Conservation (phyloP, 2,888 invertebrate genomes). For the Spilarctia lutea region DNA sequence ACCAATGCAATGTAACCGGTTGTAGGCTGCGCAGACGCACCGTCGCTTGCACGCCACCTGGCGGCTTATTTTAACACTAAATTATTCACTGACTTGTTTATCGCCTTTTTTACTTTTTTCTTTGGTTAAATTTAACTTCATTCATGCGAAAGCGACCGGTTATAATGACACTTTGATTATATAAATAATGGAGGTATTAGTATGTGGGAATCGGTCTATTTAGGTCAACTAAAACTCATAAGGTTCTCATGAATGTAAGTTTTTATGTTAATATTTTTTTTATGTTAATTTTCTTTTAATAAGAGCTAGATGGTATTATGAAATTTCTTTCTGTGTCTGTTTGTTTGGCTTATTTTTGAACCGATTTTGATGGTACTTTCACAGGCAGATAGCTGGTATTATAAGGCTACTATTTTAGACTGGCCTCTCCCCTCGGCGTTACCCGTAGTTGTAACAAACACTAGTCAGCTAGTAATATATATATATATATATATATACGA, state of each 20-base stretch:
- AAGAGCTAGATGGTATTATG: background rate
- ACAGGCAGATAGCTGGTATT: too few relatives aligned
- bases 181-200: constrained; percentile 22
- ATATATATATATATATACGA: constrained; percentile 2
- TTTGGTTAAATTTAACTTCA: constrained; percentile 68
- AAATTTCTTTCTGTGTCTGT: background rate
- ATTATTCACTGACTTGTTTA: constrained; percentile 57
- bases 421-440: too few relatives aligned
- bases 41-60: constrained; percentile 54
- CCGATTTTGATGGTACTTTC: too few relatives aligned
- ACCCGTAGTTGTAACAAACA: too few relatives aligned
- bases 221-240: constrained; percentile 12
- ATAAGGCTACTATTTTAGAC: too few relatives aligned
- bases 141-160: constrained; percentile 64
- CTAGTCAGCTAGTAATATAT: too few relatives aligned
- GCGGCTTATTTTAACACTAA: constrained; percentile 55
- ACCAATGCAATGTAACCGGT: constrained; percentile 47
- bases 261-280: constrained; percentile 26
- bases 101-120: constrained; percentile 47
- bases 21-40: constrained; percentile 48
- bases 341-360: too few relatives aligned
- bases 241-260: constrained; percentile 24
- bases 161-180: constrained; percentile 28
- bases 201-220: constrained; percentile 21
- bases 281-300: background rate